These are phyloP conservation scores for Brienomyrus brachyistius DNA, from an alignment of 2,113 vertebrate genomes.

Conservation along the genomic window DNA sequence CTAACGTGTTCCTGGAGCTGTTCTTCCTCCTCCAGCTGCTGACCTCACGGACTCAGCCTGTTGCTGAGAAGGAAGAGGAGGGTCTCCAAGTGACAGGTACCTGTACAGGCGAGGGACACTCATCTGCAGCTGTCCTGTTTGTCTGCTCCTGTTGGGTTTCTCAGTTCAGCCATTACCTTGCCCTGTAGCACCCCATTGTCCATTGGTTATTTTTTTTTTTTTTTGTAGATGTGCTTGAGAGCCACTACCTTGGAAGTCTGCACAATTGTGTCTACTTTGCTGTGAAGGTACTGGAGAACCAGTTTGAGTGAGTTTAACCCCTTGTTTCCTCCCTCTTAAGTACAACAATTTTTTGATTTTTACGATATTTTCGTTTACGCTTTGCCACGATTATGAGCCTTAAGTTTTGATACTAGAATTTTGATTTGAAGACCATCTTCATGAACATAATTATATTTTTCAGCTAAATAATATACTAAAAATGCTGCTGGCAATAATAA, in stretches of 20 bases:
- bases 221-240: conserved; percentile 65
- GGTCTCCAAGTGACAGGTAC: conserved; percentile 26
- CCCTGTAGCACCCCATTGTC: background rate
- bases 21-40: conserved; percentile 92
- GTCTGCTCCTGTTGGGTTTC: background rate
- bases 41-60: conserved; percentile 64
- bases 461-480: background rate
- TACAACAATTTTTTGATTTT: background rate
- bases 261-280: conserved; percentile 97
- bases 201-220: background rate
- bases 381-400: background rate
- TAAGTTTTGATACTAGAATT: background rate
- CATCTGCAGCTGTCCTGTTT: background rate
- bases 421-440: background rate
- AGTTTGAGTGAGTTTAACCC: conserved; percentile 77
- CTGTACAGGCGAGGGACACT: conserved; percentile 36
- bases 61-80: conserved; percentile 32
- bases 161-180: background rate
- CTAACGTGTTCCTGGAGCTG: conserved; percentile 91
- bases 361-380: background rate
- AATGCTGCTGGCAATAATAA: background rate
- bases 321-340: background rate
- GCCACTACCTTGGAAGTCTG: conserved; percentile 73
- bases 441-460: background rate
- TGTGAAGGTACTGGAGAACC: conserved; percentile 80